A percentile compares a stretch with the other conserved stretches of the same genome.
Conservation (phyloP, 2,888 invertebrate species). For the Lymantria dispar region DNA sequence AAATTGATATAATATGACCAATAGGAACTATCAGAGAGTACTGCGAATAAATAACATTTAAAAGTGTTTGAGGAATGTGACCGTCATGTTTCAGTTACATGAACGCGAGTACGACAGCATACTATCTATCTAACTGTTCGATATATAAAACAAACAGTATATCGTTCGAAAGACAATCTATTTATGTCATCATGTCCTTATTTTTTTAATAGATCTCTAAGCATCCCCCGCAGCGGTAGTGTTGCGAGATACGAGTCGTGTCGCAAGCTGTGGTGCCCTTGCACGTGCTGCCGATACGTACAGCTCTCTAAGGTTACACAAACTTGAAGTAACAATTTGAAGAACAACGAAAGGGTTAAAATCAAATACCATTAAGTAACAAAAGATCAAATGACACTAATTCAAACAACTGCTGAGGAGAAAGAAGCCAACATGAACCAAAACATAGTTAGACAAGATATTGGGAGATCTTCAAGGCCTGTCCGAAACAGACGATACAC, state of each 20-base stretch:
- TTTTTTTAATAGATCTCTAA: constrained; percentile 80
- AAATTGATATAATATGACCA: constrained; percentile 26
- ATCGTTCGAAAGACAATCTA: constrained; percentile 71
- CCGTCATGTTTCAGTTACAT: constrained; percentile 82
- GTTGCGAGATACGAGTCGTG: constrained; percentile 70
- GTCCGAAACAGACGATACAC: constrained; percentile 87
- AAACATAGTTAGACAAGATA: constrained; percentile 62
- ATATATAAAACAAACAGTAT: constrained; percentile 51
- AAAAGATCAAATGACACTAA: constrained; percentile 65
- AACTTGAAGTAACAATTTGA: constrained; percentile 11
- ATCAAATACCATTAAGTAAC: constrained; percentile 29
- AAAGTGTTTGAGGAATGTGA: constrained; percentile 74
- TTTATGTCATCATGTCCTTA: constrained; percentile 81
- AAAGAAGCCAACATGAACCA: constrained; percentile 59
- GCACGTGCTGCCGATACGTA: constrained; percentile 63
- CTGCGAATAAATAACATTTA: constrained; percentile 68
- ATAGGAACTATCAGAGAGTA: constrained; percentile 36
- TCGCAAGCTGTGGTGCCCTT: constrained; percentile 64
- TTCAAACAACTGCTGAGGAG: constrained; percentile 50
- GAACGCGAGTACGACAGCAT: constrained; percentile 57
- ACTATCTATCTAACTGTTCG: constrained; percentile 56
- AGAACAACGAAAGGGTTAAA: constrained; percentile 1
- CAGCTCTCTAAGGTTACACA: constrained; percentile 26
- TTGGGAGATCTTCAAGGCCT: constrained; percentile 83
- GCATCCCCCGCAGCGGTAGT: constrained; percentile 77